Conservation (phyloP, 2,113 vertebrate genomes). For the Mirounga angustirostris region DNA sequence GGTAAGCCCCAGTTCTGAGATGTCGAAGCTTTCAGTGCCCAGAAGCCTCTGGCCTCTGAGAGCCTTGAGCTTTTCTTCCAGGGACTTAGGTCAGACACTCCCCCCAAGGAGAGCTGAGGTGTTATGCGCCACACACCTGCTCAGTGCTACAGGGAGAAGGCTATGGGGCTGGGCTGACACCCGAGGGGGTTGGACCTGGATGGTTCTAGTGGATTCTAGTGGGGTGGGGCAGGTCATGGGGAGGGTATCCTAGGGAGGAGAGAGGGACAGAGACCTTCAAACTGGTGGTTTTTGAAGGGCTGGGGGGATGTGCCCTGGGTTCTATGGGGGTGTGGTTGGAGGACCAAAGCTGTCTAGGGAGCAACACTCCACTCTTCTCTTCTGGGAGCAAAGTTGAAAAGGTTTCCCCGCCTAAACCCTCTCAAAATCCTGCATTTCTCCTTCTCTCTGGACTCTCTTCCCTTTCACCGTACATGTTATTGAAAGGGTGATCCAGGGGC, state of each 20-base stretch:
- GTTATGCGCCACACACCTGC: accelerated
- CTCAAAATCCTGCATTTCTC: neutral
- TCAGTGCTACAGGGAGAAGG: neutral
- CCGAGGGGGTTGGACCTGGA: neutral
- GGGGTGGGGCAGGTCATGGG: accelerated
- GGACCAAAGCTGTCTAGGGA: neutral
- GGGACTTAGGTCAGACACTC: neutral
- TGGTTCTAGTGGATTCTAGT: neutral
- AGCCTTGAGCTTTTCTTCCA: neutral
- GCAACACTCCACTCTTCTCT: neutral
- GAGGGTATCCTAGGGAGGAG: neutral
- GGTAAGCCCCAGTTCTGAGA: neutral
- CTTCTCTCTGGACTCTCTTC: neutral
- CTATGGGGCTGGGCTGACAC: neutral
- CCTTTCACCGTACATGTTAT: neutral
- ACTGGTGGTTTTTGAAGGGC: neutral
- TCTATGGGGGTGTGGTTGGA: neutral
- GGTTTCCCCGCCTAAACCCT: neutral
- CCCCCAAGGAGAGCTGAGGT: too few species aligned
- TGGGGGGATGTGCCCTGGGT: neutral
- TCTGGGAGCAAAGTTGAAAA: neutral
- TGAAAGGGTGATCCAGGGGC: neutral
- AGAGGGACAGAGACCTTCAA: accelerated
- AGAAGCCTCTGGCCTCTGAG: neutral
- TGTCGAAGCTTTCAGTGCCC: neutral